Conservation (phyloP, 2,888 invertebrate species). For the Xylocampa areola region DNA sequence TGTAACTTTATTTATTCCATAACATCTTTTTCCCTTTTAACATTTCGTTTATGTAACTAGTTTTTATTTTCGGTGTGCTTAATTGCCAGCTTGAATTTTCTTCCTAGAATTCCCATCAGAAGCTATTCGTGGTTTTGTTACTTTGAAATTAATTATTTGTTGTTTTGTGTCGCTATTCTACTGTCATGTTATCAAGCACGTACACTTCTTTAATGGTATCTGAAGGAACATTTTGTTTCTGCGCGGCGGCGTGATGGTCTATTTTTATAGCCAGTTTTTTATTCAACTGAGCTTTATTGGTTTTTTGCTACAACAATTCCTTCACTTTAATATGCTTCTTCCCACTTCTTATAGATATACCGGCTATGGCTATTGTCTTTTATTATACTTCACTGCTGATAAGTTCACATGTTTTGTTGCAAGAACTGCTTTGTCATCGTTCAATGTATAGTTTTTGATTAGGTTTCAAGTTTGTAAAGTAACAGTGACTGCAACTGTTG, state of each 20-base stretch:
- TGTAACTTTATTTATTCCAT: slow-evolving; percentile 4
- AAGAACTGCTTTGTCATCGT: slow-evolving; percentile 54
- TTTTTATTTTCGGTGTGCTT: slow-evolving; percentile 34
- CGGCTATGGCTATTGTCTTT: slow-evolving; percentile 55
- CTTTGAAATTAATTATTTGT: slow-evolving; percentile 58
- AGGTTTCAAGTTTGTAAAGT: slow-evolving; percentile 27
- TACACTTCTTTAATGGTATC: slow-evolving; percentile 56
- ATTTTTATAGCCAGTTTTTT: slow-evolving; percentile 54
- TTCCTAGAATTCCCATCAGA: slow-evolving; percentile 59
- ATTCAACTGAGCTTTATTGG: slow-evolving; percentile 48
- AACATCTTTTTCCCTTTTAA: slow-evolving; percentile 1
- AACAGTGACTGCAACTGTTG: slow-evolving; percentile 54
- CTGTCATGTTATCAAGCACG: slow-evolving; percentile 63
- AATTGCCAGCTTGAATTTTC: slow-evolving; percentile 56
- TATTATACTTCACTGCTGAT: slow-evolving; percentile 56
- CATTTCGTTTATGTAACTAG: slow-evolving; percentile 21
- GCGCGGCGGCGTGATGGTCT: slow-evolving; percentile 46
- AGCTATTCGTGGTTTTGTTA: slow-evolving; percentile 54
- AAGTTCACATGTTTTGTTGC: slow-evolving; percentile 57
- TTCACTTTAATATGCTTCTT: slow-evolving; percentile 54
- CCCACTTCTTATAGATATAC: slow-evolving; percentile 59
- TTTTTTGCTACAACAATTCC: slow-evolving; percentile 61
- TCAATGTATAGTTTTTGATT: slow-evolving; percentile 53
- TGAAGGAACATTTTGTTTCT: slow-evolving; percentile 61
- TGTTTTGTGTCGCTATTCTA: slow-evolving; percentile 53